A percentile compares a stretch with the other conserved stretches of the same genome.
Evolutionary conservation across 2,888 invertebrate species (phyloP).

Genomic region (Eugnorisma glareosa): DNA sequence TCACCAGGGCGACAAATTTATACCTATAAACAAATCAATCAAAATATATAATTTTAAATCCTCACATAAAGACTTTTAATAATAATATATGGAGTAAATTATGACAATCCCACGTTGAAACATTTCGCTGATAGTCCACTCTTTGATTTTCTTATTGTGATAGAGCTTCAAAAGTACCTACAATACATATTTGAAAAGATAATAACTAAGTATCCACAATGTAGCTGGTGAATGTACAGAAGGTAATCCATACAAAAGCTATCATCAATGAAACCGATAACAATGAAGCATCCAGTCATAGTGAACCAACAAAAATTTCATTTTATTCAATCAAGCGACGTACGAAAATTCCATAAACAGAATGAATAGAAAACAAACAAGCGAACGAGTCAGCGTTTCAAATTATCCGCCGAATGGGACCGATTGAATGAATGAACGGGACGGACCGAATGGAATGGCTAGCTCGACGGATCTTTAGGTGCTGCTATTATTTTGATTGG

Average conservation of each 20-base stretch:
- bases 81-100: no score
- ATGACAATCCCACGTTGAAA: no score
- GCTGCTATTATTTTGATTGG: conserved; percentile 76
- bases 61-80: no score
- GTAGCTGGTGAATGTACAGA: background rate
- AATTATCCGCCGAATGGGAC: conserved; percentile 72
- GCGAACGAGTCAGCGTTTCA: conserved; percentile 76
- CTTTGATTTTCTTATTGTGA: background rate
- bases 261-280: conserved; percentile 27
- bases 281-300: conserved; percentile 42
- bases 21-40: no score
- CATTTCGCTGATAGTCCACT: background rate
- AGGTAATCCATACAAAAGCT: conserved; percentile 13
- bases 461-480: conserved; percentile 72
- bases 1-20: no score
- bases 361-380: conserved; percentile 79
- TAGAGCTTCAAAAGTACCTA: background rate
- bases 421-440: conserved; percentile 74
- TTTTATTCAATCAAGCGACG: conserved; percentile 70
- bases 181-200: background rate
- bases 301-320: conserved; percentile 54
- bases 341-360: conserved; percentile 70
- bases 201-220: conserved; percentile 11
- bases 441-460: conserved; percentile 73
- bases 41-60: no score